phyloP scores from a whole-genome alignment of 2,888 invertebrate species.

The Scelioninae gen. 2 region DNA sequence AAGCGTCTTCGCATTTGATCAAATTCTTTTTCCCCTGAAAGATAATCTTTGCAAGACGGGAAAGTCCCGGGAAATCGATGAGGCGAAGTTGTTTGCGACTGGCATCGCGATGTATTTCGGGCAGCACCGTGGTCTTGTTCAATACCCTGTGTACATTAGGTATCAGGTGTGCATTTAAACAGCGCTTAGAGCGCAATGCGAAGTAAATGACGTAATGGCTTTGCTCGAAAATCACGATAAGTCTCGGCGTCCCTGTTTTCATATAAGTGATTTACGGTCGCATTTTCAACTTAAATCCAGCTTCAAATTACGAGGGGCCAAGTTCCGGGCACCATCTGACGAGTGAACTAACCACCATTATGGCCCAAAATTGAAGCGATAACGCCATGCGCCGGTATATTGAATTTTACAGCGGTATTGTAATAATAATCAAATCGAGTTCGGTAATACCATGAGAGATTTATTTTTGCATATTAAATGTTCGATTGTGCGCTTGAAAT shows the following conservation, averaged over 20 bases:
- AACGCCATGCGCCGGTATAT: conserved; percentile 4
- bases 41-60: conserved; percentile 20
- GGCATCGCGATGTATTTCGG: conserved; percentile 21
- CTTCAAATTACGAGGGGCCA: conserved; percentile 5
- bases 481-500: not conserved
- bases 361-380: conserved; percentile 13
- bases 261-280: conserved; percentile 41
- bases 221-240: conserved; percentile 33
- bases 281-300: conserved; percentile 32
- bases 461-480: conserved; percentile 11
- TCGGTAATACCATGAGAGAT: not conserved
- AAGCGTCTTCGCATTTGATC: too few relatives aligned
- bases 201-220: conserved; percentile 39
- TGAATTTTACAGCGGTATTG: not conserved
- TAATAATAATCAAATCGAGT: conserved; percentile 8
- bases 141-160: conserved; percentile 49
- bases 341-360: conserved; percentile 8
- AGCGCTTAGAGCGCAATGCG: conserved; percentile 27
- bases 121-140: conserved; percentile 36
- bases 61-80: conserved; percentile 29
- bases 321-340: conserved; percentile 6
- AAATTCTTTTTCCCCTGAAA: too few relatives aligned
- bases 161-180: conserved; percentile 45
- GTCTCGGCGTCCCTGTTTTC: conserved; percentile 26
- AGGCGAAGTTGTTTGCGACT: conserved; percentile 42